Evolutionary conservation across 37 sponge, comb jelly and placozoan species (phyloP), one percentile per base, ranked within the genome.

Genomic region (Oscarella lobularis): DNA sequence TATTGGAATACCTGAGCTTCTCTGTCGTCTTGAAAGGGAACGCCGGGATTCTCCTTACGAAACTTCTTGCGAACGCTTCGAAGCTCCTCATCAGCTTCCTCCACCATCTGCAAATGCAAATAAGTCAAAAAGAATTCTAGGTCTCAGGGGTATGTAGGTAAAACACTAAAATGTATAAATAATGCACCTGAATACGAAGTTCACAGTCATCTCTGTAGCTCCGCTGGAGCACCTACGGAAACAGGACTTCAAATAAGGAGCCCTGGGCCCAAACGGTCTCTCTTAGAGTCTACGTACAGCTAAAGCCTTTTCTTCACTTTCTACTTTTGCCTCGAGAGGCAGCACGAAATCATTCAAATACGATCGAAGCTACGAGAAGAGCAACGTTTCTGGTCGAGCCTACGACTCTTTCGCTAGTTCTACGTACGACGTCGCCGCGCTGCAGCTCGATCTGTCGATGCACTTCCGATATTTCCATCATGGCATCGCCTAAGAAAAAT

Each of bases 301-400:
- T 6, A 74, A 66, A 48, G 33, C 74, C 3, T 82, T 80, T 38
- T 70, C 39, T 37, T 83, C 90, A 31, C 39, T 73, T 3, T 76
- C 40, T 66, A 83, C 74, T 48, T 83, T 89, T 20, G 38, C 38
- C 27, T 86, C 87, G 36, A 89, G 66, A 4, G 90, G 90, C 37
- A 83, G 38, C 38, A 89, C 77, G 67, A 89, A 83, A 65, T 89
- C 90, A 31, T 81, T 86, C 31, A 80, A 40, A 54, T 86, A 40
- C 1, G 90, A 89, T 3, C 73, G 66, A 30, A 85, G 38, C 89
- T 88, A 37, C 20, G 9, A 48, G 20, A 48, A 9, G 20, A n/a
- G n/a, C n/a, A n/a, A n/a, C n/a, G n/a, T n/a, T n/a, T n/a, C n/a
- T n/a, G n/a, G n/a, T n/a, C n/a, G n/a, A n/a, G n/a, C n/a, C n/a